These are phyloP conservation scores for Drosophila erecta DNA, from an alignment of 1,140 invertebrate genomes.

Conservation along the genomic window DNA sequence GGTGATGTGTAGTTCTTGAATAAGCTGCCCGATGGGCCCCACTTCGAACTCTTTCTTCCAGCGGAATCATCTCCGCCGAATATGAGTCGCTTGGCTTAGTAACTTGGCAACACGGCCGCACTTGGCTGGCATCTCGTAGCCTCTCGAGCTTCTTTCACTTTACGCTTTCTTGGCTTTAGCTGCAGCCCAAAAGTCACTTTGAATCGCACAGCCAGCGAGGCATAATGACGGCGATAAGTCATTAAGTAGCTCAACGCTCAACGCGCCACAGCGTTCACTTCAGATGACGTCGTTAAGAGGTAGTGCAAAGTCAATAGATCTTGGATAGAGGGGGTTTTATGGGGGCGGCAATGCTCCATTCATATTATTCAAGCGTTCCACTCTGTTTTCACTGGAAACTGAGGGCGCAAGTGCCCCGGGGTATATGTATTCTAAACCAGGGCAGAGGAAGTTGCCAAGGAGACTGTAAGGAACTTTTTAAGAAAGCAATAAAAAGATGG, in stretches of 20 bases:
- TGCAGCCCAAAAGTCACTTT: constrained; percentile 53
- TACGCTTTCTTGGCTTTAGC: constrained; percentile 73
- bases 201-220: constrained; percentile 52
- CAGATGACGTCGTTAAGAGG: constrained; percentile 39
- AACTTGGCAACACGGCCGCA: constrained; percentile 34
- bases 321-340: not conserved
- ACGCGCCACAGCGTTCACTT: constrained; percentile 32
- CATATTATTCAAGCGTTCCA: constrained; percentile 21
- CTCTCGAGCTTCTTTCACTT: constrained; percentile 68
- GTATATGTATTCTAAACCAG: constrained; percentile 15
- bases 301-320: constrained; percentile 28
- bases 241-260: constrained; percentile 69
- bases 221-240: constrained; percentile 76
- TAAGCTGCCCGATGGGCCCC: constrained; percentile 27
- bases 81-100: constrained; percentile 22
- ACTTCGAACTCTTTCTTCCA: constrained; percentile 30
- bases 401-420: constrained; percentile 11
- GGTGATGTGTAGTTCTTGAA: constrained; percentile 56
- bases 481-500: constrained; percentile 25
- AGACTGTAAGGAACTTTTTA: constrained; percentile 18
- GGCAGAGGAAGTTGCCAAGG: constrained; percentile 10
- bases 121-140: constrained; percentile 55
- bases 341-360: constrained; percentile 23
- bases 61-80: constrained; percentile 33
- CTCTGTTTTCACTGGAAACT: constrained; percentile 24